A percentile compares a stretch with the other conserved stretches of the same genome.
phyloP scores from a whole-genome alignment of 2,888 invertebrate genomes.

The Acanthosepion esculentum region DNA sequence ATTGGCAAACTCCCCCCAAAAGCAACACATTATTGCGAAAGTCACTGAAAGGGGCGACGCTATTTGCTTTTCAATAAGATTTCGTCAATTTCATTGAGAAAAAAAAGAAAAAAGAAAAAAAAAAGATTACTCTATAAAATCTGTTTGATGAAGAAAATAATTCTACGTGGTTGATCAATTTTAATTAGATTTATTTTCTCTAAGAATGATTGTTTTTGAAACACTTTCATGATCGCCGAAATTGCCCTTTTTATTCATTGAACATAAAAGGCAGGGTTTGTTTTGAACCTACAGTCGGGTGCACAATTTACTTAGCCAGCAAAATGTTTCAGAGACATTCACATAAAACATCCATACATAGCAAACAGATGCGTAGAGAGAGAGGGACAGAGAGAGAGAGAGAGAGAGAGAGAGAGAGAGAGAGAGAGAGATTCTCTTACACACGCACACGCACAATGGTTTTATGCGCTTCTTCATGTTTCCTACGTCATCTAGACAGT shows the following conservation, averaged over 20 bases:
- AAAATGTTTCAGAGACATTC: not conserved
- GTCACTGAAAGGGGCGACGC: too few species aligned
- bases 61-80: too few species aligned
- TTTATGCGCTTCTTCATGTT: not conserved
- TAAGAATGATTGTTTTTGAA: not conserved
- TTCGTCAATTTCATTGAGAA: too few species aligned
- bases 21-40: too few species aligned
- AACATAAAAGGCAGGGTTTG: not conserved
- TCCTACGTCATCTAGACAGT: conserved; percentile 33
- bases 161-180: not conserved
- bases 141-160: not conserved
- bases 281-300: not conserved
- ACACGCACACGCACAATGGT: not conserved
- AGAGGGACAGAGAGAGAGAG: not conserved
- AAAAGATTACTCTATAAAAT: not conserved
- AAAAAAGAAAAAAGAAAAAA: too few species aligned
- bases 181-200: not conserved
- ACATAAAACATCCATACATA: too few species aligned
- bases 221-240: not conserved
- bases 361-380: not conserved
- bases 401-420: not conserved
- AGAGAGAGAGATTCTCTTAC: not conserved
- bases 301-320: conserved; percentile 33
- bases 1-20: too few species aligned
- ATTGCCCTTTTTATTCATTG: not conserved